phyloP scores from a whole-genome alignment of 2,797 vertebrate genomes.

The Euphonia xanthogaster region DNA sequence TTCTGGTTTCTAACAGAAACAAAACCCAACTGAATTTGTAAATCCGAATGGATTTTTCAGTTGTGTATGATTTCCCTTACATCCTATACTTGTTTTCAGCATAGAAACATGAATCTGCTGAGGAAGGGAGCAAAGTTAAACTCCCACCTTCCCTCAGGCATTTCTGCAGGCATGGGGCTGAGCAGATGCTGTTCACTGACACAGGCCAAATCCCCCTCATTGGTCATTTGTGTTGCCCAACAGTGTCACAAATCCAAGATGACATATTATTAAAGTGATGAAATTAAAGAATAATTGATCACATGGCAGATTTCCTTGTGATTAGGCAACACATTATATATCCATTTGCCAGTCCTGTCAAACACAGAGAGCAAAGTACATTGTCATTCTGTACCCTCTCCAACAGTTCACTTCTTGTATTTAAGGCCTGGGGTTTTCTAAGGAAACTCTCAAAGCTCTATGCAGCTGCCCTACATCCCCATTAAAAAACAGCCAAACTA shows the following conservation, averaged over 20 bases:
- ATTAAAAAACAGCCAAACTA: conserved; percentile 54
- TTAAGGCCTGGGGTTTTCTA: conserved; percentile 21
- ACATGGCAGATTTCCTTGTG: not conserved
- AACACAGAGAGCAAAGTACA: not conserved
- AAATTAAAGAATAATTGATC: not conserved
- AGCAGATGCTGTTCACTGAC: not conserved
- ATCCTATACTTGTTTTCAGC: not conserved
- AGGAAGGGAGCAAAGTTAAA: not conserved
- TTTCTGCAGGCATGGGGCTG: not conserved
- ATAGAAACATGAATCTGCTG: not conserved
- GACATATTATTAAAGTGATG: not conserved
- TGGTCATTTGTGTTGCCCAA: not conserved
- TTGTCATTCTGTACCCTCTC: not conserved
- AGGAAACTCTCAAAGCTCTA: not conserved
- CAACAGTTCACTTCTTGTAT: not conserved
- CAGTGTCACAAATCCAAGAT: not conserved
- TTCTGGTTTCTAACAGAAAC: not conserved
- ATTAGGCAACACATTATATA: not conserved
- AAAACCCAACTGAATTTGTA: not conserved
- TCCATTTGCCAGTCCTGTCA: not conserved
- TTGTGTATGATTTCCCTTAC: not conserved
- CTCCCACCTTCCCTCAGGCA: not conserved
- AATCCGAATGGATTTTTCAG: not conserved
- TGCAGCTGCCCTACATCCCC: conserved; percentile 20
- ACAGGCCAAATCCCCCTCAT: not conserved